phyloP scores from a whole-genome alignment of 2,113 vertebrate genomes.

The Zosterops pallidus region DNA sequence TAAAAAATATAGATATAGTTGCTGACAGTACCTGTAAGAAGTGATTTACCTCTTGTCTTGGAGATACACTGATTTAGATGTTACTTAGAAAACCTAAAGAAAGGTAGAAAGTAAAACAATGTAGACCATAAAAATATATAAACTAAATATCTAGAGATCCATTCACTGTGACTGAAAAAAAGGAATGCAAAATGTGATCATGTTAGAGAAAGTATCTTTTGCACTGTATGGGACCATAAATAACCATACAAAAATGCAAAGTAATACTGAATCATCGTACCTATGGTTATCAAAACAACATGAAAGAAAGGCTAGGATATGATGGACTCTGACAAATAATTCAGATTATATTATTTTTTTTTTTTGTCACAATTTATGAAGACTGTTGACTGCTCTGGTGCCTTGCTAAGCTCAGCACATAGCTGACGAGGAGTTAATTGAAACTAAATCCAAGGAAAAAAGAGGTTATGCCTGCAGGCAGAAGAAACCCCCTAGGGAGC shows the following conservation, averaged over 20 bases:
- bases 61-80: background rate
- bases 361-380: conserved; percentile 2
- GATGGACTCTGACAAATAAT: background rate
- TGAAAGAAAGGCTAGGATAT: background rate
- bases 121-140: background rate
- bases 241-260: background rate
- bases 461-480: conserved; percentile 37
- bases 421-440: conserved; percentile 40
- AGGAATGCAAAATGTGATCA: background rate
- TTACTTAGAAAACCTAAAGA: background rate
- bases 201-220: background rate
- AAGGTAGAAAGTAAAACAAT: background rate
- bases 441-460: conserved; percentile 33
- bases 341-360: background rate
- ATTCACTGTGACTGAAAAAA: background rate
- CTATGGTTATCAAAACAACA: background rate
- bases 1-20: background rate
- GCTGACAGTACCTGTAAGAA: background rate
- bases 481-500: conserved; percentile 6
- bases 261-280: background rate
- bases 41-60: background rate
- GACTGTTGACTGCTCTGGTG: background rate
- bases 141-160: background rate
- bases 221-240: background rate
- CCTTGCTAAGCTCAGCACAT: conserved; percentile 2